phyloP scores from a whole-genome alignment of 2,888 invertebrate species.

The Linnaemya tessellans region DNA sequence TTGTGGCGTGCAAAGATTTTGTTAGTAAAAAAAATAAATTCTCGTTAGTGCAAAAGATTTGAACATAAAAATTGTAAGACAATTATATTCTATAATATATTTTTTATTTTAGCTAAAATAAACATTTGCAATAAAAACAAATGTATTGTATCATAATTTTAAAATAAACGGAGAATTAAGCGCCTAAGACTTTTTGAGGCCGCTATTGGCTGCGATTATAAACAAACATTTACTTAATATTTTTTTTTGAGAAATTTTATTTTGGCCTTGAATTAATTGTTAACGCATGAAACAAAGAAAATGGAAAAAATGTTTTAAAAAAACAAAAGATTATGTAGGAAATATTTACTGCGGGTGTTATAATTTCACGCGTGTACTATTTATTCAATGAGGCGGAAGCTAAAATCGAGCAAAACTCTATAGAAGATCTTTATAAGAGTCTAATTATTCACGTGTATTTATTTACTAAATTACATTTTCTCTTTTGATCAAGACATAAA shows the following conservation, averaged over 20 bases:
- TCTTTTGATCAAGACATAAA: not conserved
- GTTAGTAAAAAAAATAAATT: constrained; percentile 55
- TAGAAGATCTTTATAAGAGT: not conserved
- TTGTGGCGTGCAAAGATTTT: constrained; percentile 66
- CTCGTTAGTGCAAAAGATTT: constrained; percentile 56
- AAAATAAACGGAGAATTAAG: not conserved
- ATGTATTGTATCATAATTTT: not conserved
- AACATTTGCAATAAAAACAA: not conserved
- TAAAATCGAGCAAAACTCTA: not conserved
- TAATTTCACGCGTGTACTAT: not conserved
- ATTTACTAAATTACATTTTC: no score
- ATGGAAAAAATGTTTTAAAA: constrained; percentile 1
- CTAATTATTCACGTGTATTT: no score
- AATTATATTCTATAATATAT: not conserved
- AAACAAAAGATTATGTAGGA: constrained; percentile 9
- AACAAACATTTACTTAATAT: not conserved
- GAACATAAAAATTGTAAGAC: constrained; percentile 41
- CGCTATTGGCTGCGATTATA: not conserved
- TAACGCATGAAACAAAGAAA: constrained; percentile 26
- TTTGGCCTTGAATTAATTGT: constrained; percentile 45
- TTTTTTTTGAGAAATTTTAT: not conserved
- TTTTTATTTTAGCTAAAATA: not conserved
- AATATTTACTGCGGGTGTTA: constrained; percentile 57
- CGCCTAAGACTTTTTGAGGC: not conserved
- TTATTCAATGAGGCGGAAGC: constrained; percentile 2